Evolutionary conservation across 2,888 invertebrate species (phyloP).

Genomic region (Diaprepes abbreviatus): DNA sequence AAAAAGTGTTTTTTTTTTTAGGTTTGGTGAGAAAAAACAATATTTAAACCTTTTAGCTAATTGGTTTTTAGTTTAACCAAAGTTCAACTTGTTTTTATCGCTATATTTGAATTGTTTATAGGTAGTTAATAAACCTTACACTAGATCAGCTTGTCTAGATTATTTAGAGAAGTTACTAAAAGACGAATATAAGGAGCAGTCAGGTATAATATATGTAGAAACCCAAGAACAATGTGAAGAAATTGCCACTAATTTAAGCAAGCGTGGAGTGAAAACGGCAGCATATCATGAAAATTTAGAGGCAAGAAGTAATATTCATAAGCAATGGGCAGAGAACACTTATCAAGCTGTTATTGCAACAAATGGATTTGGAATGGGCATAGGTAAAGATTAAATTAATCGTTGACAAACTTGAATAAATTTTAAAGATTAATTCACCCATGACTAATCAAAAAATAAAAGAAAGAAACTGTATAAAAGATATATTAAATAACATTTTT

Average conservation of each 20-base stretch:
- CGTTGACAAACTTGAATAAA: too few species aligned
- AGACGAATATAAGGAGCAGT: conserved; percentile 77
- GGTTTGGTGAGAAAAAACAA: too few species aligned
- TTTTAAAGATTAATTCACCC: too few species aligned
- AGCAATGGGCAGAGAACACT: conserved; percentile 76
- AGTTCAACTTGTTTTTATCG: too few species aligned
- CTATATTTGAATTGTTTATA: too few species aligned
- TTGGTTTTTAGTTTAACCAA: too few species aligned
- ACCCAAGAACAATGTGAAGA: conserved; percentile 80
- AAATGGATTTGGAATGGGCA: conserved; percentile 95
- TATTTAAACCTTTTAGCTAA: too few species aligned
- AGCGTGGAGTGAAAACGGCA: conserved; percentile 74
- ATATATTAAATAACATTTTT: too few species aligned
- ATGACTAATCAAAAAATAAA: too few species aligned
- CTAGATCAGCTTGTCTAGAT: conserved; percentile 47
- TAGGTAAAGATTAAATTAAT: conserved; percentile 72
- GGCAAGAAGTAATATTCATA: conserved; percentile 75
- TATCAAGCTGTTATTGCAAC: conserved; percentile 91
- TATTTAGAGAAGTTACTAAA: conserved; percentile 71
- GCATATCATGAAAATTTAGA: conserved; percentile 87
- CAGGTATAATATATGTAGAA: conserved; percentile 92
- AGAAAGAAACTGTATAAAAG: too few species aligned
- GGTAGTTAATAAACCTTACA: conserved; percentile 53
- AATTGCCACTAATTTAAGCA: conserved; percentile 75
- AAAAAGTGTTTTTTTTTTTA: conserved; percentile 28